A percentile compares a stretch with the other conserved stretches of the same genome.
Evolutionary conservation across 2,888 invertebrate species (phyloP).

Genomic region (Tetramorium bicarinatum): DNA sequence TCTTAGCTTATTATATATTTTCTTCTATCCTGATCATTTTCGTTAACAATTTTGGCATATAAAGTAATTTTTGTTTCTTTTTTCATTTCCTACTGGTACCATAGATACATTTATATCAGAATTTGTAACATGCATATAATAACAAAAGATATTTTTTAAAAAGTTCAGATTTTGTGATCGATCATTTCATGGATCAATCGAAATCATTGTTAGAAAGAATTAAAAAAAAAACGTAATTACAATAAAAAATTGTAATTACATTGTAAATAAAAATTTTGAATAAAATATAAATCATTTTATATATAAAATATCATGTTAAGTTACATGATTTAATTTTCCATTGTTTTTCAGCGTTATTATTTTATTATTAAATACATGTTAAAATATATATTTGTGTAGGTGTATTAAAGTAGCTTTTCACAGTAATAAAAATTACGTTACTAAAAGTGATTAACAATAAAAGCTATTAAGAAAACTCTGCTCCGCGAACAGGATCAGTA

Average conservation of each 20-base stretch:
- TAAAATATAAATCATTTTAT: neutral
- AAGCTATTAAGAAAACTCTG: constrained; percentile 3
- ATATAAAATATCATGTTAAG: neutral
- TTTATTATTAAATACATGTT: constrained; percentile 5
- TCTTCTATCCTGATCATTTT: neutral
- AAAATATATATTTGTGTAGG: neutral
- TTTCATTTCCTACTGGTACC: neutral
- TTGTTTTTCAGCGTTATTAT: neutral
- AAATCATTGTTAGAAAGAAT: neutral
- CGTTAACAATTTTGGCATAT: neutral
- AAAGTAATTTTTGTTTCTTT: neutral
- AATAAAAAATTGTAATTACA: constrained; percentile 2
- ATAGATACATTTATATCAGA: neutral
- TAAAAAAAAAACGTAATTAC: neutral
- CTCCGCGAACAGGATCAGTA: constrained; percentile 15
- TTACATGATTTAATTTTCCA: neutral
- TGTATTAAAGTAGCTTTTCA: neutral
- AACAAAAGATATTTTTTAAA: neutral
- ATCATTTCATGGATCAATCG: neutral
- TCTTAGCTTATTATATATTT: constrained; percentile 16
- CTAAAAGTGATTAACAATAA: neutral
- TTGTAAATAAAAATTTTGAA: neutral
- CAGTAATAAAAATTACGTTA: neutral
- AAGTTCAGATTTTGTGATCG: neutral
- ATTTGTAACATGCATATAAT: neutral